Conservation (phyloP, 2,113 vertebrate species). For the Lota lota region DNA sequence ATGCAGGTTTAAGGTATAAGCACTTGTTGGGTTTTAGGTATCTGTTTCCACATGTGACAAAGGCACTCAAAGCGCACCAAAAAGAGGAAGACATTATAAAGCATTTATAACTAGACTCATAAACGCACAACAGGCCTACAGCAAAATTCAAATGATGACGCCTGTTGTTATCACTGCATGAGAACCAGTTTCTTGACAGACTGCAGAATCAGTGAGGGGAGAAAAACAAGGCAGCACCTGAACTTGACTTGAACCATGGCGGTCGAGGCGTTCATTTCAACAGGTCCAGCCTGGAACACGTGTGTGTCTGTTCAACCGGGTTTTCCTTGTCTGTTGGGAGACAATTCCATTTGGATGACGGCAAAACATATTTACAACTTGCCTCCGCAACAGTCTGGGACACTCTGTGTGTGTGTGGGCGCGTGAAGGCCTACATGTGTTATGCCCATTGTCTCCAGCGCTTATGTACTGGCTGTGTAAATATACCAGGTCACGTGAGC, state of each 20-base stretch:
- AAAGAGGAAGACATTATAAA: too few species aligned
- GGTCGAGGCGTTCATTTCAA: constrained; percentile 42
- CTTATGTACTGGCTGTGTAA: constrained; percentile 63
- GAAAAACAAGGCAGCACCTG: constrained; percentile 31
- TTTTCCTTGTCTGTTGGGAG: constrained; percentile 53
- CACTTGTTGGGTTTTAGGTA: too few species aligned
- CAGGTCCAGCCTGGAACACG: constrained; percentile 69
- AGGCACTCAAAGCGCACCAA: too few species aligned
- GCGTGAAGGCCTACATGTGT: constrained; percentile 7
- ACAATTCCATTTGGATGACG: background rate
- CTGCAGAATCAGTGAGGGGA: too few species aligned
- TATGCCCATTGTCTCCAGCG: constrained; percentile 40
- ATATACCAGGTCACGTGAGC: constrained; percentile 65
- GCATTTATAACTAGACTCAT: too few species aligned
- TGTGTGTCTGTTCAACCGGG: constrained; percentile 65
- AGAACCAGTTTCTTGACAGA: too few species aligned
- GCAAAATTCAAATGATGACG: too few species aligned
- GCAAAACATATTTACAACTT: background rate
- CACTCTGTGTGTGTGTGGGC: constrained; percentile 5
- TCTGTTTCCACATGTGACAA: too few species aligned
- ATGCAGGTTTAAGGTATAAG: too few species aligned
- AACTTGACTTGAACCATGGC: constrained; percentile 35
- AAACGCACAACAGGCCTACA: too few species aligned
- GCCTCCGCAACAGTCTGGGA: background rate
- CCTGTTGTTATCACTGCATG: too few species aligned